Base-by-base conservation (phyloP, 2,888 invertebrate species). In the Parelbella ahira region DNA sequence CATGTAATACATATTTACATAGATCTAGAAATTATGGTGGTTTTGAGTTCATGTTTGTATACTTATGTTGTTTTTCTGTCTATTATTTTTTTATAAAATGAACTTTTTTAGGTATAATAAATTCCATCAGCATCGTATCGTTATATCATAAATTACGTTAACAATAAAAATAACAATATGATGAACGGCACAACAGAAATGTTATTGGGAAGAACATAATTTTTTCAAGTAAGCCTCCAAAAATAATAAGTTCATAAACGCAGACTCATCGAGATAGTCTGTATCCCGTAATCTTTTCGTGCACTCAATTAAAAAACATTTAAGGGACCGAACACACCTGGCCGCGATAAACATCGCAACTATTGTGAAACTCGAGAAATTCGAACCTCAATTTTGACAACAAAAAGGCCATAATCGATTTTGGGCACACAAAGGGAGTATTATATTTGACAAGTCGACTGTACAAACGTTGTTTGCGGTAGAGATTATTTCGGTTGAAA, bases 391-490 rank as follows among this genome's bases (percentile, higher is more conserved):
- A 83, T 83, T 86, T 83, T 84, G 84, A 86, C 83, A 86, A 84
- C 87, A 86, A 86, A 87, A 86, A 86, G 84, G 74, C 77, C 69
- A 75, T 86, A 87, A 87, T 87, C 87, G 87, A 86, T 86, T 87
- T 84, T 77, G 61, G 70, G 68, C 63, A 52, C 64, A 83, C 83
- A 87, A 86, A 82, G 69, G 69, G 55, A 53, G 78, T 67, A 82
- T 86, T 86, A 82, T 87, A 80, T 83, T 80, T 87, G 81, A 79
- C 84, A 81, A 84, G 81, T 82, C 83, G 76, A 78, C 82, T 83
- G 83, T 74, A 77, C 71, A 71, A 70, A 67, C 71, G 73, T 62
- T 87, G 87, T 86, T 87, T 87, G 87, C 78, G 84, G 86, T 86
- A 69, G 69, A 79, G 87, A 87, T 87, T 87, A 86, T 86, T 87